Conservation (phyloP, 2,888 invertebrate genomes). For the Heliconius ethilla region DNA sequence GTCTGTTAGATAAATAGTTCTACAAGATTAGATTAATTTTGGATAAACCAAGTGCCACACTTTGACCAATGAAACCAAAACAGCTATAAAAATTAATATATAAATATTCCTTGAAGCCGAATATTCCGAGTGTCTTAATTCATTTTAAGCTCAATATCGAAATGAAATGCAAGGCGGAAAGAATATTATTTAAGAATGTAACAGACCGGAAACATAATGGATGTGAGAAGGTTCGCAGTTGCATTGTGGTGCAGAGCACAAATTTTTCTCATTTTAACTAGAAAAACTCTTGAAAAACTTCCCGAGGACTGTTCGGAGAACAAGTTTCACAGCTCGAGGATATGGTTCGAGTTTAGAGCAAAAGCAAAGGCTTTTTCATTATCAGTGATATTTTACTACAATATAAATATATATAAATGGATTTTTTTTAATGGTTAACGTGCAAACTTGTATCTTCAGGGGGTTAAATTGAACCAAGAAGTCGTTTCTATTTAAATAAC, state of each 20-base stretch:
- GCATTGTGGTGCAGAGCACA: conserved; percentile 42
- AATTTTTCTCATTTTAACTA: conserved; percentile 46
- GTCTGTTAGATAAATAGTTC: too few relatives aligned
- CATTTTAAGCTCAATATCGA: conserved; percentile 13
- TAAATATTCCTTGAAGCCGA: too few relatives aligned
- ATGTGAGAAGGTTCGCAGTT: conserved; percentile 48
- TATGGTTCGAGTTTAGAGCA: conserved; percentile 26
- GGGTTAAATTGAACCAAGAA: too few relatives aligned
- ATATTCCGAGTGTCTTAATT: conserved; percentile 7
- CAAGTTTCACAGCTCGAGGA: conserved; percentile 34
- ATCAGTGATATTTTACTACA: not conserved
- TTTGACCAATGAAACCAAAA: too few relatives aligned
- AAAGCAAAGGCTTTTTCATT: conserved; percentile 20
- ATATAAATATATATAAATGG: too few relatives aligned
- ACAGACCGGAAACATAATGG: conserved; percentile 49
- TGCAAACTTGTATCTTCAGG: too few relatives aligned
- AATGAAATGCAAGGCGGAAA: conserved; percentile 13
- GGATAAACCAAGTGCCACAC: too few relatives aligned
- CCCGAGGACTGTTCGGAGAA: conserved; percentile 31
- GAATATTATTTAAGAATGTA: conserved; percentile 41
- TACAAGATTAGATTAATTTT: too few relatives aligned
- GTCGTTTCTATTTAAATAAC: too few relatives aligned
- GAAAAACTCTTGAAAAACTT: conserved; percentile 45
- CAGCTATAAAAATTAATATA: too few relatives aligned
- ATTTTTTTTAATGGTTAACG: too few relatives aligned